Evolutionary conservation across 2,888 invertebrate genomes (phyloP).

Genomic region (Galerucella nymphaeae): DNA sequence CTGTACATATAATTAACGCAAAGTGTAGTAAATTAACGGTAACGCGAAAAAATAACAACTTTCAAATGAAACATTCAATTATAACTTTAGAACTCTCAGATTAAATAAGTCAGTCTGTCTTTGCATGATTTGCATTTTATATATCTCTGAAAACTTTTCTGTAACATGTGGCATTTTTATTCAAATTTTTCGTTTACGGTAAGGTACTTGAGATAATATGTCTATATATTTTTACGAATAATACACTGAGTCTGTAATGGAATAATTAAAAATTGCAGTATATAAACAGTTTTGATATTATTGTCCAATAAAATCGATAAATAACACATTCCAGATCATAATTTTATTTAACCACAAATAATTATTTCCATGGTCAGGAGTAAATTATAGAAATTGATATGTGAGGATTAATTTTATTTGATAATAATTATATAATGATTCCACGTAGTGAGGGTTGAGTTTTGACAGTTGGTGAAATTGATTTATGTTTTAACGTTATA

Average conservation of each 20-base stretch:
- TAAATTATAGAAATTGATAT: background rate
- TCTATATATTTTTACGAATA: background rate
- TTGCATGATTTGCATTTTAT: slow-evolving; percentile 15
- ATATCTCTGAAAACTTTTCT: slow-evolving; percentile 11
- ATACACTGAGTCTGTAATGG: background rate
- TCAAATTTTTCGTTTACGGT: background rate
- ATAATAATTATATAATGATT: no score
- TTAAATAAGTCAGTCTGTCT: background rate
- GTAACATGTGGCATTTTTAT: slow-evolving; percentile 7
- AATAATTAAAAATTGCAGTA: background rate
- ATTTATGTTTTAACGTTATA: no score
- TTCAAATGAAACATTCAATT: slow-evolving; percentile 9
- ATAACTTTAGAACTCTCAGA: slow-evolving; percentile 4
- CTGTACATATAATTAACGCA: background rate
- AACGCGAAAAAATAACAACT: background rate
- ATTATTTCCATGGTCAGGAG: background rate
- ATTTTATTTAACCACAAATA: no score
- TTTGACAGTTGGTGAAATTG: no score
- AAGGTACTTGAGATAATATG: background rate
- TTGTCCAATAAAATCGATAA: no score
- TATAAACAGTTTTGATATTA: no score
- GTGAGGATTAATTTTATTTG: no score
- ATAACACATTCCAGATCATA: no score
- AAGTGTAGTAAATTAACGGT: background rate
- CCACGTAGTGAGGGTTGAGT: no score